Evolutionary conservation across 2,113 vertebrate genomes (phyloP).

Genomic region (Mirza zaza): DNA sequence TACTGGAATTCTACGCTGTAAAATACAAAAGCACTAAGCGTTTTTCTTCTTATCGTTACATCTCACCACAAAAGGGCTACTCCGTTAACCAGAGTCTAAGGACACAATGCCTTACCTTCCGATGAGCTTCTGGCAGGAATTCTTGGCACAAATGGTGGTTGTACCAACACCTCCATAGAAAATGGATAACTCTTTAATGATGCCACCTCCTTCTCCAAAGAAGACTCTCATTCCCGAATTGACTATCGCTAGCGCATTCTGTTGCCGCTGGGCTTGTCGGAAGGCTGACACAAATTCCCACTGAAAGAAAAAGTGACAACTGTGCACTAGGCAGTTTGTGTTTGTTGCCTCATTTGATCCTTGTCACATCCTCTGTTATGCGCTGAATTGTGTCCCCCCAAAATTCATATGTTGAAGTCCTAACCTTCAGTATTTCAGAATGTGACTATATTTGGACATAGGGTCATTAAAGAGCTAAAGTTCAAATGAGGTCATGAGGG

Average conservation of each 20-base stretch:
- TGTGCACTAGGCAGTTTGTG: accelerated
- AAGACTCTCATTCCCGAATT: conserved; percentile 88
- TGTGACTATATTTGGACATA: neutral
- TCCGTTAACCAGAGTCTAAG: neutral
- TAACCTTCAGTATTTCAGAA: neutral
- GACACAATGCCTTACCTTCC: conserved; percentile 76
- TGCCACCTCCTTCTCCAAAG: conserved; percentile 79
- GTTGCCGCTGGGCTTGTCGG: conserved; percentile 88
- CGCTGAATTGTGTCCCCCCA: neutral
- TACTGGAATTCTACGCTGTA: neutral
- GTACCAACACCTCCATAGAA: conserved; percentile 87
- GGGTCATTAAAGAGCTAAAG: neutral
- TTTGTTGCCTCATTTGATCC: neutral
- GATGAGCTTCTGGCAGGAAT: conserved; percentile 80
- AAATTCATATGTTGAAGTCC: neutral
- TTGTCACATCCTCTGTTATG: neutral
- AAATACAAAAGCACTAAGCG: neutral
- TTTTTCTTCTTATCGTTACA: neutral
- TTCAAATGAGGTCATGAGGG: neutral
- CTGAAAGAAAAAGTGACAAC: conserved; percentile 72
- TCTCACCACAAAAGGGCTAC: neutral
- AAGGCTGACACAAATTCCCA: conserved; percentile 88
- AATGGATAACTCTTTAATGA: conserved; percentile 86
- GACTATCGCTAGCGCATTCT: conserved; percentile 85
- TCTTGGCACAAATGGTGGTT: conserved; percentile 81